phyloP scores from a whole-genome alignment of 1,140 invertebrate species.

The Capitella teleta region DNA sequence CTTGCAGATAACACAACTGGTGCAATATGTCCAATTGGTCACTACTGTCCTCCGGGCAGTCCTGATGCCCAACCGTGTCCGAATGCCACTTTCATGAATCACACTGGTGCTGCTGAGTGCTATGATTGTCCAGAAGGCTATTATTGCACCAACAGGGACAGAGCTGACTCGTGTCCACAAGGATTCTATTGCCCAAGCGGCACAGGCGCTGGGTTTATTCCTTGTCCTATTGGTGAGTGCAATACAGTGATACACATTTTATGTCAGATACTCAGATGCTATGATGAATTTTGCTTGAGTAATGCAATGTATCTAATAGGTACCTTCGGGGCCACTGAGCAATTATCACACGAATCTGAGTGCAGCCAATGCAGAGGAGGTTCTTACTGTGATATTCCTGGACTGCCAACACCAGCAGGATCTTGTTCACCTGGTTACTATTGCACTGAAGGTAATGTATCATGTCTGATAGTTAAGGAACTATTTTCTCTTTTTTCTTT shows the following conservation, averaged over 20 bases:
- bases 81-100: slow-evolving; percentile 31
- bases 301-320: slow-evolving; percentile 11
- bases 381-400: slow-evolving; percentile 26
- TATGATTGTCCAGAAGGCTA: slow-evolving; percentile 28
- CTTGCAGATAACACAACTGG: slow-evolving; percentile 6
- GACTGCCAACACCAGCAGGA: slow-evolving; percentile 22
- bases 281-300: neutral
- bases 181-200: slow-evolving; percentile 29
- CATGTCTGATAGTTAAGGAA: too few relatives aligned
- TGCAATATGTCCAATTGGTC: slow-evolving; percentile 24
- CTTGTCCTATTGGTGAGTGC: slow-evolving; percentile 29
- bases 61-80: slow-evolving; percentile 16
- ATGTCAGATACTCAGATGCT: neutral
- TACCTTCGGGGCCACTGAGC: slow-evolving; percentile 22
- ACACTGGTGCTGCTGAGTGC: slow-evolving; percentile 27
- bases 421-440: slow-evolving; percentile 28
- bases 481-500: neutral
- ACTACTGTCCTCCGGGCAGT: slow-evolving; percentile 30
- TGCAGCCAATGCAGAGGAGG: slow-evolving; percentile 30
- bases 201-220: slow-evolving; percentile 28
- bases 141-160: slow-evolving; percentile 27
- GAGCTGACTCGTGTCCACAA: slow-evolving; percentile 30
- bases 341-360: slow-evolving; percentile 24
- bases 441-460: slow-evolving; percentile 32
- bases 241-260: neutral